phyloP scores from a whole-genome alignment of 1,140 invertebrate genomes.

The Rhyzopertha dominica region DNA sequence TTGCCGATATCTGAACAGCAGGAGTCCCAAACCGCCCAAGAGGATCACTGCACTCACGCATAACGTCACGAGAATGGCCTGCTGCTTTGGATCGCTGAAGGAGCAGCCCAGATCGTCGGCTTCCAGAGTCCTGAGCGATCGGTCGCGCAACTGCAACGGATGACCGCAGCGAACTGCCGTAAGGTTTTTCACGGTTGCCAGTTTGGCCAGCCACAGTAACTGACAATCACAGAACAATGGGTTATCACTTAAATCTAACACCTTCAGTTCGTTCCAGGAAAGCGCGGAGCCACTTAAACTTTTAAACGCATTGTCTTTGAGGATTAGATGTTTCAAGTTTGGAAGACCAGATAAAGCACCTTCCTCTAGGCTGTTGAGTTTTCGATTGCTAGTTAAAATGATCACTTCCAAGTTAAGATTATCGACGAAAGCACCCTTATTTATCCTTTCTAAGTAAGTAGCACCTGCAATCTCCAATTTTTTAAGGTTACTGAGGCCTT shows the following conservation, averaged over 20 bases:
- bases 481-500: conserved; percentile 68
- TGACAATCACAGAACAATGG: conserved; percentile 77
- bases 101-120: conserved; percentile 76
- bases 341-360: conserved; percentile 71
- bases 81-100: conserved; percentile 66
- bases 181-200: conserved; percentile 66
- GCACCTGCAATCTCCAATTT: conserved; percentile 72
- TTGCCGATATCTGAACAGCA: conserved; percentile 72
- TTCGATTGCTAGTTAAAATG: conserved; percentile 70
- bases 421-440: conserved; percentile 69
- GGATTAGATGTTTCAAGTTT: conserved; percentile 66
- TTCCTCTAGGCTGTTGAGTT: conserved; percentile 63
- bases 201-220: conserved; percentile 71
- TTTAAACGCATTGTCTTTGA: conserved; percentile 73
- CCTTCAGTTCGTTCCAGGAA: conserved; percentile 70
- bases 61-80: conserved; percentile 70
- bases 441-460: conserved; percentile 61
- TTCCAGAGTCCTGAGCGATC: conserved; percentile 60
- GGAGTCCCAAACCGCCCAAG: conserved; percentile 61
- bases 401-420: conserved; percentile 78
- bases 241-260: conserved; percentile 75
- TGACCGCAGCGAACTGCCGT: conserved; percentile 69
- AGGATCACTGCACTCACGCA: conserved; percentile 63
- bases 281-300: conserved; percentile 69
- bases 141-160: conserved; percentile 64